Evolutionary conservation across 2,888 invertebrate species (phyloP).

Genomic region (Syrista parreyssii): DNA sequence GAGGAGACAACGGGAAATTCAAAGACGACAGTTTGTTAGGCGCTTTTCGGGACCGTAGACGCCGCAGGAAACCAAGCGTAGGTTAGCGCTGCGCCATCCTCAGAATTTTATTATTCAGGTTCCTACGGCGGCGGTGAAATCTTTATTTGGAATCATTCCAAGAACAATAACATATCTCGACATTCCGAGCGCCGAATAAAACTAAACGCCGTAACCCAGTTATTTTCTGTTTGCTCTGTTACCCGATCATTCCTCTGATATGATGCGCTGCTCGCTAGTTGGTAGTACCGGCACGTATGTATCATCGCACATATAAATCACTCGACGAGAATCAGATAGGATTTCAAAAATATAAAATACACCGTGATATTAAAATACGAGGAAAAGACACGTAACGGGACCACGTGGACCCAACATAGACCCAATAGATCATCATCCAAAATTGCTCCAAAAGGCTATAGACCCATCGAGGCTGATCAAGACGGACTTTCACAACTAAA

Average conservation of each 20-base stretch:
- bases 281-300: conserved; percentile 65
- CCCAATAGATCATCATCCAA: background rate
- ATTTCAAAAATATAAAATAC: conserved; percentile 64
- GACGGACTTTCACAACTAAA: background rate
- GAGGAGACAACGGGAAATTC: conserved; percentile 25
- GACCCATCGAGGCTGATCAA: background rate
- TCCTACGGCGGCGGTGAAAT: conserved; percentile 60
- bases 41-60: background rate
- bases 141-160: conserved; percentile 67
- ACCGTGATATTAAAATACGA: conserved; percentile 49
- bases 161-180: conserved; percentile 64
- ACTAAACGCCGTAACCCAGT: conserved; percentile 63
- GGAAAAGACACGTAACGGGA: conserved; percentile 22
- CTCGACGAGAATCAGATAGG: conserved; percentile 63
- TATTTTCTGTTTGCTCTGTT: conserved; percentile 60
- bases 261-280: conserved; percentile 55
- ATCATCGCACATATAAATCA: conserved; percentile 66
- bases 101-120: conserved; percentile 63
- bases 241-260: conserved; percentile 54
- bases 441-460: background rate
- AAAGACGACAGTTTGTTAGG: conserved; percentile 37
- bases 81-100: conserved; percentile 45
- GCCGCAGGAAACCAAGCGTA: conserved; percentile 44
- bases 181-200: conserved; percentile 56
- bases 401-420: background rate